phyloP scores from a whole-genome alignment of 2,888 invertebrate genomes.

The Colletes collaris region DNA sequence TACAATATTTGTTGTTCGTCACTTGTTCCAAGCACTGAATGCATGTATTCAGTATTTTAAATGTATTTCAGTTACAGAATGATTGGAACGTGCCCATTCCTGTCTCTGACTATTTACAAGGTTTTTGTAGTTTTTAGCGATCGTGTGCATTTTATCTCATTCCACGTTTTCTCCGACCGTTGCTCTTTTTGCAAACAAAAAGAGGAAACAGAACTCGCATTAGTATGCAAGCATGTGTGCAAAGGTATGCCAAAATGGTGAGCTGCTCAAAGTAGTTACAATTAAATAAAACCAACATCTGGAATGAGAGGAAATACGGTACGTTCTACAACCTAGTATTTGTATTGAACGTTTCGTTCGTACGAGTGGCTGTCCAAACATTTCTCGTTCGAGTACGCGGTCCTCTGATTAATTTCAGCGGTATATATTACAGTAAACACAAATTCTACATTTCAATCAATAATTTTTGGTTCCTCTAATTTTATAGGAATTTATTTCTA shows the following conservation, averaged over 20 bases:
- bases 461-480: too few relatives aligned
- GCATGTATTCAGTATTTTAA: too few relatives aligned
- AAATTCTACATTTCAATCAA: too few relatives aligned
- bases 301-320: background rate
- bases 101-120: constrained; percentile 37
- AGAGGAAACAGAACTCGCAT: background rate
- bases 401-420: background rate
- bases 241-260: constrained; percentile 29
- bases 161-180: constrained; percentile 15
- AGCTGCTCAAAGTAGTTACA: constrained; percentile 21
- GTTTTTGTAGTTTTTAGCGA: constrained; percentile 27
- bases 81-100: too few relatives aligned
- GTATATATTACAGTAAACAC: background rate
- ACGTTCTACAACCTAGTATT: too few relatives aligned
- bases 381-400: too few relatives aligned
- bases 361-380: too few relatives aligned
- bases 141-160: constrained; percentile 33
- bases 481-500: constrained; percentile 2
- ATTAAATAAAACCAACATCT: background rate
- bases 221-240: background rate
- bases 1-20: too few relatives aligned
- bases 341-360: too few relatives aligned
- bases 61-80: too few relatives aligned
- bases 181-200: background rate
- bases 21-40: too few relatives aligned